Conservation (phyloP, 2,888 invertebrate genomes). For the Acanthosoma haemorrhoidale region DNA sequence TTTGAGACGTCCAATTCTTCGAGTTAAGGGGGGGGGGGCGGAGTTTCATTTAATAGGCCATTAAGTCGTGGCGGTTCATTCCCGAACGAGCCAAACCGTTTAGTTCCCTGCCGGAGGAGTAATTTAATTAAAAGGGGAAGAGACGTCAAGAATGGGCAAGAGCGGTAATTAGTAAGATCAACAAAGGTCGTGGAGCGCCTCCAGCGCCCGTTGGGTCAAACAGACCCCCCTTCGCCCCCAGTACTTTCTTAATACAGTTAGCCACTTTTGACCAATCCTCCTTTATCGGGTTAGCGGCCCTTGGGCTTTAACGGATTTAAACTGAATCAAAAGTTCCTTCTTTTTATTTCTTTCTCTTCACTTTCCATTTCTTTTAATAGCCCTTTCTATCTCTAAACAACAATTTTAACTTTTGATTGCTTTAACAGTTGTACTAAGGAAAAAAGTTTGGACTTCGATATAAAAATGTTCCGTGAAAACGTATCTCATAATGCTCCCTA, state of each 20-base stretch:
- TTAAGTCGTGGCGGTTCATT: neutral
- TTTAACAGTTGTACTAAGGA: too few species aligned
- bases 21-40: neutral
- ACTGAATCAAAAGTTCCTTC: neutral
- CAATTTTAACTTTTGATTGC: too few species aligned
- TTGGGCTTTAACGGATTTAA: neutral
- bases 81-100: neutral
- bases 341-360: neutral
- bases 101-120: neutral
- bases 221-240: neutral
- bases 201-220: neutral
- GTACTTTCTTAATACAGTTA: slow-evolving; percentile 3
- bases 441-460: too few species aligned
- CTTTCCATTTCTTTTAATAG: neutral
- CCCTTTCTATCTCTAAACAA: neutral
- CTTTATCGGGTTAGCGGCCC: neutral
- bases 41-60: neutral
- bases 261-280: neutral
- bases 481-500: too few species aligned
- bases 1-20: slow-evolving; percentile 1
- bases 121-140: slow-evolving; percentile 25
- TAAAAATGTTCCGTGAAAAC: too few species aligned
- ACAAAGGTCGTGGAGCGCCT: neutral
- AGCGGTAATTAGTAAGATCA: slow-evolving; percentile 11
- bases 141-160: slow-evolving; percentile 6